Evolutionary conservation across 2,888 invertebrate species (phyloP), one percentile per base, ranked within the genome.

Genomic region (Eilema depressum): DNA sequence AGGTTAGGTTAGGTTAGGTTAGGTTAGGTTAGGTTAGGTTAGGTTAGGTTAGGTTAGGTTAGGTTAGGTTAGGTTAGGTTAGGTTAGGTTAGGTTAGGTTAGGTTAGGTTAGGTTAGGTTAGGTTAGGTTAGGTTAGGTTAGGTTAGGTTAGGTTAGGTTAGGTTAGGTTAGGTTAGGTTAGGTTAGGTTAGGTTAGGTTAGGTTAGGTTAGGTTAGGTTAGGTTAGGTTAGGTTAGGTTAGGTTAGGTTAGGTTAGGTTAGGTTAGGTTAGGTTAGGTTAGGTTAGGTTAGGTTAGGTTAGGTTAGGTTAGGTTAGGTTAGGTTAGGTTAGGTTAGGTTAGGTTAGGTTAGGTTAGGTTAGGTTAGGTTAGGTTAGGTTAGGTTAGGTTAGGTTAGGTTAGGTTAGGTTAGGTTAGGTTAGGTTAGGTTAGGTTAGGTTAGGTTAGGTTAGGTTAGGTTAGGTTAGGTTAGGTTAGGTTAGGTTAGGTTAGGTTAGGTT

Each of bases 101-200:
- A 66, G 70, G 70, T 66, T 66, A 70, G 66, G 70, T 66, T 70
- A 66, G 66, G 70, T 66, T 70, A 66, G 66, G 70, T 66, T 70
- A 66, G 66, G 70, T 66, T 70, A 66, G 66, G 70, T 66, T 70
- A 66, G 66, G 70, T 66, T 70, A 66, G 66, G 70, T 66, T 70
- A 66, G 66, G 70, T 70, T 70, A 70, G 70, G 70, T 70, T 70
- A 70, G 70, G 70, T 70, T 70, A 70, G 70, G 70, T 70, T 70
- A 70, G 70, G 70, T 70, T 70, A 70, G 70, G 70, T 70, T 70
- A 70, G 70, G 70, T 70, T 70, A 70, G 70, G 70, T 70, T 70
- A 70, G 70, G 70, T 70, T 70, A 70, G 70, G 70, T 70, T 70
- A 70, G 70, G 70, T 70, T 70, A 70, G 70, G 70, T 70, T 70